Evolutionary conservation across 2,888 invertebrate genomes (phyloP), one percentile per base, ranked within the genome.

Genomic region (Orthosia gothica): DNA sequence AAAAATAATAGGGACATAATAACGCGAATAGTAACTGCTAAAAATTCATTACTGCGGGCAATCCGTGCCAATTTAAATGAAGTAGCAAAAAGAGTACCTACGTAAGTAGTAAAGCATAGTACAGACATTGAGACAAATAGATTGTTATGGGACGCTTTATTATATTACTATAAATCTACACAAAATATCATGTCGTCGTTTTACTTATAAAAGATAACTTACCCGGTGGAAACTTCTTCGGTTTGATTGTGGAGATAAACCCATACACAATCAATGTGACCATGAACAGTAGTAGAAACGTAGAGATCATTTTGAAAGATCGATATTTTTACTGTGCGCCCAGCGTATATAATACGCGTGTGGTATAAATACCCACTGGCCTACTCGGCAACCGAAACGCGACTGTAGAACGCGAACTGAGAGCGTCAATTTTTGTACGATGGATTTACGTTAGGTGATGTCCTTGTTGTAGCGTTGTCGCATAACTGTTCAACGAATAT

Each of bases 221-320:
- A 97, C 97, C 97, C 87, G 97, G 97, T 4, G 97, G 97, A 89
- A 93, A 97, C 68, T 94, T 93, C 78, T 89, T 92, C 0, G 97
- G 97, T 84, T 95, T 96, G 45, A 89, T 88, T 40, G 92, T 91
- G 59, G 87, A 85, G 49, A 84, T 16, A 64, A 82, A 79, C 54
- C 66, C 75, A 62, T 82, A 88, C 20, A 84, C 80, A 65, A 83
- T 73, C 40, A 87, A 85, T 32, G 86, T 76, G 49, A 90, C 74
- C 52, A 88, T 64, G 66, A 83, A 74, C 74, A 89, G 65, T 62
- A 86, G 68, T 57, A 88, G 61, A 23, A 84, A 70, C 63, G 62
- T 69, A 45, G 71, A 66, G 70, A 89, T 81, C 89, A 89, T 89
- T 78, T 82, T 84, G 52, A 80, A 73, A 73, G 75, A 81, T 76